These are phyloP conservation scores for Adrianichthys oophorus DNA, from an alignment of 2,797 vertebrate species.

Conservation along the genomic window DNA sequence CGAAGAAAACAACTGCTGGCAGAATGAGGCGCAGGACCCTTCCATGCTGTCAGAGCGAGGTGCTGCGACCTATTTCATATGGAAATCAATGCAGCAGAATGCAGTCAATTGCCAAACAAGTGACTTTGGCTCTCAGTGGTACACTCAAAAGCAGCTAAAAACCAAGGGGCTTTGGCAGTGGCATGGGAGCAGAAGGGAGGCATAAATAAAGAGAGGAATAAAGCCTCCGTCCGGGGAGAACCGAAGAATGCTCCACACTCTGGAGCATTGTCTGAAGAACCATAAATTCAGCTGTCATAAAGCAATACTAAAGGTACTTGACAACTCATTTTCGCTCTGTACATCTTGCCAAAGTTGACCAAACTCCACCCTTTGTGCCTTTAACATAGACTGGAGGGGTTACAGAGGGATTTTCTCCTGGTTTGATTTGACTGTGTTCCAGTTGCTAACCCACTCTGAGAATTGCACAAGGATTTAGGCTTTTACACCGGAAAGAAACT, in stretches of 20 bases:
- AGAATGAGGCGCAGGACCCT: conserved; percentile 63
- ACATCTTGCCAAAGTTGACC: conserved; percentile 26
- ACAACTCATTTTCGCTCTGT: conserved; percentile 28
- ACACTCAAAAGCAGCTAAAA: conserved; percentile 71
- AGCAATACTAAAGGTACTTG: conserved; percentile 14
- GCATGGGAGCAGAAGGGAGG: conserved; percentile 47
- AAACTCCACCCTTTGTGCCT: conserved; percentile 39
- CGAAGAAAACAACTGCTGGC: conserved; percentile 66
- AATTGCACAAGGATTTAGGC: conserved; percentile 70
- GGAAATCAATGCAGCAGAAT: conserved; percentile 83
- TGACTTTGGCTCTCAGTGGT: conserved; percentile 79
- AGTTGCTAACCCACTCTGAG: conserved; percentile 57
- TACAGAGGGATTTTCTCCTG: conserved; percentile 57
- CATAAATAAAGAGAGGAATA: conserved; percentile 57
- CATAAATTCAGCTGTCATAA: conserved; percentile 45
- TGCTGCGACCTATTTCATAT: conserved; percentile 83
- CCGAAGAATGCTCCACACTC: conserved; percentile 37
- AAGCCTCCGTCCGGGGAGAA: conserved; percentile 46
- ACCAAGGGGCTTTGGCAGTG: conserved; percentile 45
- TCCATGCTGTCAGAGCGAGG: conserved; percentile 74
- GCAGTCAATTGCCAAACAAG: conserved; percentile 85
- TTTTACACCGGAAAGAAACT: conserved; percentile 55
- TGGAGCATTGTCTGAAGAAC: conserved; percentile 18
- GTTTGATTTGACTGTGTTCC: conserved; percentile 66
- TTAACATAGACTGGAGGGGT: conserved; percentile 48